Conservation (phyloP, 2,797 vertebrate genomes). For the Amniataba percoides region DNA sequence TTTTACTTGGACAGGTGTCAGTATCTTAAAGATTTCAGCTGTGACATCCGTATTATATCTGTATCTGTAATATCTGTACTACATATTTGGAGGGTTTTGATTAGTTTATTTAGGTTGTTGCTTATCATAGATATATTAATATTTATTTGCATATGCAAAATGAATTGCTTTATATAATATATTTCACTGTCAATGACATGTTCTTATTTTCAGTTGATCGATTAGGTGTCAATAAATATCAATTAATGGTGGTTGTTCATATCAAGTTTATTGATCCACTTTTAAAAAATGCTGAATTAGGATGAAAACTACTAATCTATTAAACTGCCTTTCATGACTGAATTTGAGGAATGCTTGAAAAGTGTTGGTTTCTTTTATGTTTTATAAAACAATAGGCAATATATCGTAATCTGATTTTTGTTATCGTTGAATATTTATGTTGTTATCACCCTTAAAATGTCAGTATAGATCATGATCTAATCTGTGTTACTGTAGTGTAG, state of each 20-base stretch:
- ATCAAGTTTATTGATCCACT: neutral
- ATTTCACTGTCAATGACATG: neutral
- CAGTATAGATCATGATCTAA: neutral
- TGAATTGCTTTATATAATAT: neutral
- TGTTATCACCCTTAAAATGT: neutral
- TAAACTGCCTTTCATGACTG: neutral
- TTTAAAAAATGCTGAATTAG: neutral
- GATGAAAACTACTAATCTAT: neutral
- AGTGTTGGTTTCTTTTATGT: neutral
- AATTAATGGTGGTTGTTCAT: neutral
- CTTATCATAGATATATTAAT: neutral
- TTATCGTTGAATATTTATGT: neutral
- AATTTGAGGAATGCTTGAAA: neutral
- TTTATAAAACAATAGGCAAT: neutral
- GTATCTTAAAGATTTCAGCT: neutral
- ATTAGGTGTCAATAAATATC: neutral
- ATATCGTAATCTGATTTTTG: too few relatives aligned
- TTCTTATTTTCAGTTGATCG: neutral
- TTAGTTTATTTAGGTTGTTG: neutral
- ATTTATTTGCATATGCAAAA: neutral
- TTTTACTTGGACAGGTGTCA: neutral
- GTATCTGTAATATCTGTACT: too few relatives aligned
- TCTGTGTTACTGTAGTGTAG: neutral
- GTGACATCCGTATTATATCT: conserved; percentile 16
- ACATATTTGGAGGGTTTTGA: too few relatives aligned